phyloP scores from a whole-genome alignment of 2,888 invertebrate genomes.

The Spicauda simplicius region DNA sequence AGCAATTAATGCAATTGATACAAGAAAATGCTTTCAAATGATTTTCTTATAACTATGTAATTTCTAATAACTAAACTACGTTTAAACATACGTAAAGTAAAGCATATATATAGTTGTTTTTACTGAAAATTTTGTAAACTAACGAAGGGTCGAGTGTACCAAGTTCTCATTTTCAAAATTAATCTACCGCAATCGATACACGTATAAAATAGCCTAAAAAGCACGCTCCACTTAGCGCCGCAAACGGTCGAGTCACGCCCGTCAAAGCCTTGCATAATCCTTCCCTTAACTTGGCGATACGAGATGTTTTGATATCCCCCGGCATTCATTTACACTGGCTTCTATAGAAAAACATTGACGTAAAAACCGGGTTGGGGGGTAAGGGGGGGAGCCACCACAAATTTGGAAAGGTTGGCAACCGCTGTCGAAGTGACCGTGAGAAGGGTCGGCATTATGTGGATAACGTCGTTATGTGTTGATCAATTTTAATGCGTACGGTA shows the following conservation, averaged over 20 bases:
- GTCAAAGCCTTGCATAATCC: slow-evolving; percentile 66
- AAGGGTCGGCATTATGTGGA: slow-evolving; percentile 81
- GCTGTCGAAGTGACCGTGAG: slow-evolving; percentile 85
- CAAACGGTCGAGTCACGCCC: slow-evolving; percentile 47
- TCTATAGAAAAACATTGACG: slow-evolving; percentile 84
- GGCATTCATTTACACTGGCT: slow-evolving; percentile 74
- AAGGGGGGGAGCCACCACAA: slow-evolving; percentile 58
- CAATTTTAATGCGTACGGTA: slow-evolving; percentile 79
- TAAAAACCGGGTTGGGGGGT: slow-evolving; percentile 82
- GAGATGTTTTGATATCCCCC: slow-evolving; percentile 82
- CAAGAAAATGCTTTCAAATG: too few relatives aligned
- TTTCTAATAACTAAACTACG: too few relatives aligned
- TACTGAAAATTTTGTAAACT: too few relatives aligned
- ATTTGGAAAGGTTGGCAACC: slow-evolving; percentile 73
- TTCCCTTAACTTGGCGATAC: slow-evolving; percentile 78
- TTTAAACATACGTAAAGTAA: too few relatives aligned
- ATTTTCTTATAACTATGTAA: too few relatives aligned
- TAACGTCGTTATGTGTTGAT: slow-evolving; percentile 84
- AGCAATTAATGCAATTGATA: too few relatives aligned
- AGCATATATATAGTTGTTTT: too few relatives aligned
- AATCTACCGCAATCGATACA: not conserved
- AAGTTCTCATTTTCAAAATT: not conserved
- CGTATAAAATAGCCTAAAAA: slow-evolving; percentile 7
- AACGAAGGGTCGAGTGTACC: too few relatives aligned
- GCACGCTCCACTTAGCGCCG: slow-evolving; percentile 35